phyloP scores from a whole-genome alignment of 2,797 vertebrate genomes.

The Danio albolineatus region DNA sequence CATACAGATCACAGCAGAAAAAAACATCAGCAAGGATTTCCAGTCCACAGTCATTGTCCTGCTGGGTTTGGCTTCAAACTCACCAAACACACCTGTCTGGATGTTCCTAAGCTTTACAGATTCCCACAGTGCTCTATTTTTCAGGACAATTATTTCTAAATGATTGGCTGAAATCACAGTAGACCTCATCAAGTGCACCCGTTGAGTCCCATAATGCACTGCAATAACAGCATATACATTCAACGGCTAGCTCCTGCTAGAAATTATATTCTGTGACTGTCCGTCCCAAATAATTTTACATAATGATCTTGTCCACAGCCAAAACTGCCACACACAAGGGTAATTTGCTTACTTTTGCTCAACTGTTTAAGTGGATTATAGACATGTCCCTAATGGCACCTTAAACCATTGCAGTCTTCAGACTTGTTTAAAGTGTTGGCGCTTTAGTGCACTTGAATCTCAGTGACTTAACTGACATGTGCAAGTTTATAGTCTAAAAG shows the following conservation, averaged over 20 bases:
- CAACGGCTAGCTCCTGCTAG: not conserved
- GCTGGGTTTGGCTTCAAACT: not conserved
- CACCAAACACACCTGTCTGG: not conserved
- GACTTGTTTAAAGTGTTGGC: too few relatives aligned
- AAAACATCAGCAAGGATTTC: not conserved
- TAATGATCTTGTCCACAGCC: not conserved
- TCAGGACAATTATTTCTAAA: not conserved
- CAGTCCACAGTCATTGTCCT: not conserved
- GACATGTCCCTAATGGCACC: too few relatives aligned
- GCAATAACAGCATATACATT: not conserved
- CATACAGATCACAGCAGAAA: constrained; percentile 41
- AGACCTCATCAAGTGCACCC: not conserved
- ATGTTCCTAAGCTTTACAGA: not conserved
- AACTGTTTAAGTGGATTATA: not conserved
- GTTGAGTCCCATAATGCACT: not conserved
- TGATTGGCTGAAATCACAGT: too few relatives aligned
- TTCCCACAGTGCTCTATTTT: not conserved
- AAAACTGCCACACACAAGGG: not conserved
- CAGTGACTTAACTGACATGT: too few relatives aligned
- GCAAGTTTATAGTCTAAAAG: too few relatives aligned
- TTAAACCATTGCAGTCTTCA: too few relatives aligned
- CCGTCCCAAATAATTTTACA: not conserved
- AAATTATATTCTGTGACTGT: not conserved
- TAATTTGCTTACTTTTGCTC: not conserved
- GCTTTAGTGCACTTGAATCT: too few relatives aligned